Conservation (phyloP, 2,888 invertebrate species). For the Anticlea derivata region DNA sequence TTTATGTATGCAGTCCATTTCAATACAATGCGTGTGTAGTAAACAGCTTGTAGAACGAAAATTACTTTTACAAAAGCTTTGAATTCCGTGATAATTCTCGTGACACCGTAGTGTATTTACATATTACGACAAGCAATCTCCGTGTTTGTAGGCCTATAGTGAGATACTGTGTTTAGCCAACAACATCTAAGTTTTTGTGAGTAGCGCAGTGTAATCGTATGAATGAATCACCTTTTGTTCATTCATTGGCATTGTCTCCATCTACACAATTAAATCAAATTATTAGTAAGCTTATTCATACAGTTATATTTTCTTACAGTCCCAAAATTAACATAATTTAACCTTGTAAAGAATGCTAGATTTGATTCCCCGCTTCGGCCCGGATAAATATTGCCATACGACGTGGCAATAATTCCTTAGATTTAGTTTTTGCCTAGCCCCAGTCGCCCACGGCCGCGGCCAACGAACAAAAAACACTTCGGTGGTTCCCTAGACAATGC, state of each 20-base stretch:
- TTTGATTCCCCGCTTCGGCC: too few relatives aligned
- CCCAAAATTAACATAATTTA: too few relatives aligned
- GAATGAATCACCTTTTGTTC: slow-evolving; percentile 50
- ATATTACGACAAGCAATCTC: slow-evolving; percentile 18
- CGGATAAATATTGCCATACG: too few relatives aligned
- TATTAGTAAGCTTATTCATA: slow-evolving; percentile 36
- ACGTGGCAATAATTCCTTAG: too few relatives aligned
- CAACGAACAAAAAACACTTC: slow-evolving; percentile 8
- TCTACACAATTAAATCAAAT: slow-evolving; percentile 55
- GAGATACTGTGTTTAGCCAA: slow-evolving; percentile 25
- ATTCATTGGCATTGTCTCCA: slow-evolving; percentile 57
- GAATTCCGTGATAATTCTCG: slow-evolving; percentile 5
- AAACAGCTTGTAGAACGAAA: background rate
- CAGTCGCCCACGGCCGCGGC: slow-evolving; percentile 15
- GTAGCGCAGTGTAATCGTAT: slow-evolving; percentile 26
- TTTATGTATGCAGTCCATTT: slow-evolving; percentile 4
- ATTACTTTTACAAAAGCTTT: slow-evolving; percentile 18
- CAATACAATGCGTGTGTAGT: too few relatives aligned
- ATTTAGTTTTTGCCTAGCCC: too few relatives aligned
- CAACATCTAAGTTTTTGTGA: slow-evolving; percentile 20
- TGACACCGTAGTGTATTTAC: slow-evolving; percentile 37
- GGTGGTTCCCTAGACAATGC: background rate
- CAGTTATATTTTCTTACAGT: background rate
- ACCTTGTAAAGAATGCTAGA: too few relatives aligned
- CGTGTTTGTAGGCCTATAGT: slow-evolving; percentile 22